These are phyloP conservation scores for Mustelus asterias DNA, from an alignment of 2,113 vertebrate species.

Conservation along the genomic window DNA sequence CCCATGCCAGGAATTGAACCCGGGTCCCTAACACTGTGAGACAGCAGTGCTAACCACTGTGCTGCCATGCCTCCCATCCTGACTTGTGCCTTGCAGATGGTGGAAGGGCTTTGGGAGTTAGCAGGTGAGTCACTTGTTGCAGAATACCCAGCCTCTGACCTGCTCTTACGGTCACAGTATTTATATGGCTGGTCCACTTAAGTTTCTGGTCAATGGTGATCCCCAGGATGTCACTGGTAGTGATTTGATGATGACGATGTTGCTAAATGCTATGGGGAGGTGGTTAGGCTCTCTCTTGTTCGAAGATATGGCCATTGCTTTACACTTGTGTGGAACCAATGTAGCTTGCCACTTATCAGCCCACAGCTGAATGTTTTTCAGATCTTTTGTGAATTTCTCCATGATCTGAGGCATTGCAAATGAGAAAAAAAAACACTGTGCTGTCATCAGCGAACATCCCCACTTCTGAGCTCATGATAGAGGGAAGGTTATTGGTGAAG, in stretches of 20 bases:
- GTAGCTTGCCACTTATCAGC: not conserved
- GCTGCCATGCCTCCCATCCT: no score
- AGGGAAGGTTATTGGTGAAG: not conserved
- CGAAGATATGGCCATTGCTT: not conserved
- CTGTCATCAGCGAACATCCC: not conserved
- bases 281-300: not conserved
- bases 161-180: not conserved
- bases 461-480: not conserved
- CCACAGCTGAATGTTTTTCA: not conserved
- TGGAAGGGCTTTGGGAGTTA: not conserved
- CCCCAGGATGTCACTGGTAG: not conserved
- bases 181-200: not conserved
- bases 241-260: not conserved
- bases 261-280: not conserved
- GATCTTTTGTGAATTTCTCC: not conserved
- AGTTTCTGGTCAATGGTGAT: not conserved
- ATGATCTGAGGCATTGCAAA: not conserved
- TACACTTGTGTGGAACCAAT: not conserved
- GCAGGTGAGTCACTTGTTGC: not conserved
- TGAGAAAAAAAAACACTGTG: not conserved
- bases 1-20: no score
- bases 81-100: not conserved
- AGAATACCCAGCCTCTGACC: not conserved
- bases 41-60: no score
- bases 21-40: no score